Conservation (phyloP, 2,797 vertebrate species). For the Paratrypauchen microcephalus region DNA sequence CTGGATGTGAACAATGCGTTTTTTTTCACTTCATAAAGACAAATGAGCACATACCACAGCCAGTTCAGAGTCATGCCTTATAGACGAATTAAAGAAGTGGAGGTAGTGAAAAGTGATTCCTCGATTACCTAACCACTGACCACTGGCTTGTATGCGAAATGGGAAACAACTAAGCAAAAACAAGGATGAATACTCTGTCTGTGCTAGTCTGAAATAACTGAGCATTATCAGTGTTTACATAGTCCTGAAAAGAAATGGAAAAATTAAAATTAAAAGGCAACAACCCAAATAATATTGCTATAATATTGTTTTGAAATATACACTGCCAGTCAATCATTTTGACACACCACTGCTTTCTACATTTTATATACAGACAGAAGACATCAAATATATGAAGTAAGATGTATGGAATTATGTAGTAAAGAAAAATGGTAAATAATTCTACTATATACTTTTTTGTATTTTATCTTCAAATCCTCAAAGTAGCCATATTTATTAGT, state of each 20-base stretch:
- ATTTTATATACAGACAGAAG: no score
- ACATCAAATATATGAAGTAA: no score
- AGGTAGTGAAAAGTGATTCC: constrained; percentile 19
- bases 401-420: no score
- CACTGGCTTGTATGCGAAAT: background rate
- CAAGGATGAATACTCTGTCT: background rate
- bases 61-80: constrained; percentile 41
- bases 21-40: constrained; percentile 56
- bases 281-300: no score
- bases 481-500: no score
- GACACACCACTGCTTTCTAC: no score
- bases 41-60: constrained; percentile 45
- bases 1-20: constrained; percentile 42
- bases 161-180: background rate
- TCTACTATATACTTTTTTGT: no score
- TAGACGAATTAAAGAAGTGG: constrained; percentile 19
- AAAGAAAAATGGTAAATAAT: no score
- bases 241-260: background rate
- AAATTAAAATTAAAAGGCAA: no score
- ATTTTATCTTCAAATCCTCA: no score
- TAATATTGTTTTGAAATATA: no score
- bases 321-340: no score
- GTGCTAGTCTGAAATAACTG: background rate
- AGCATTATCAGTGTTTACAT: background rate
- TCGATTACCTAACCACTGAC: constrained; percentile 16